Evolutionary conservation across 2,113 vertebrate genomes (phyloP).

Genomic region (Ancistrus triradiatus): DNA sequence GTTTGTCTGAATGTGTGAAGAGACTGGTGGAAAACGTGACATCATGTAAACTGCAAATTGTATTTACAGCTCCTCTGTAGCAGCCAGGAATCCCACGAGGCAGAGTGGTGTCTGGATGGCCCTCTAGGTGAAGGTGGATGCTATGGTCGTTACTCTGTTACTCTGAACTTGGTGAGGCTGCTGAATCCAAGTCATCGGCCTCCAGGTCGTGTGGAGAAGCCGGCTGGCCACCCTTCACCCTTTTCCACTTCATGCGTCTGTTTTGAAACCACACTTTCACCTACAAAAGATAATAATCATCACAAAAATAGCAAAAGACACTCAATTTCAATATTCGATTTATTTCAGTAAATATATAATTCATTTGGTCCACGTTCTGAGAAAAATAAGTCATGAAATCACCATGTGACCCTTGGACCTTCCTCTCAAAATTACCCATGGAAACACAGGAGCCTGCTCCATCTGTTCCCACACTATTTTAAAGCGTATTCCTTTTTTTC

Average conservation of each 20-base stretch:
- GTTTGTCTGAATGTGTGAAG: slow-evolving; percentile 27
- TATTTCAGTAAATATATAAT: too few relatives aligned
- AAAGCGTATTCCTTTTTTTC: slow-evolving; percentile 40
- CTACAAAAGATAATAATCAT: too few relatives aligned
- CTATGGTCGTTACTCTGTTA: slow-evolving; percentile 70
- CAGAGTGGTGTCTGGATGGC: not conserved
- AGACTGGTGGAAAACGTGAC: slow-evolving; percentile 24
- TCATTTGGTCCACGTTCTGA: too few relatives aligned
- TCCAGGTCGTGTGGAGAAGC: slow-evolving; percentile 80
- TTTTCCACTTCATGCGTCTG: slow-evolving; percentile 98
- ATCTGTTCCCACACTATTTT: slow-evolving; percentile 61
- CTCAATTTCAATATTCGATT: too few relatives aligned
- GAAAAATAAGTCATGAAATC: not conserved
- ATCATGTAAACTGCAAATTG: not conserved
- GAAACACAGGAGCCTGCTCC: slow-evolving; percentile 45
- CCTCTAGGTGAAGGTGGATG: slow-evolving; percentile 10
- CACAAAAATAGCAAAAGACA: too few relatives aligned
- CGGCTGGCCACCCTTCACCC: slow-evolving; percentile 88
- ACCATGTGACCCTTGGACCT: slow-evolving; percentile 43
- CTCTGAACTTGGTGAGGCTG: slow-evolving; percentile 86
- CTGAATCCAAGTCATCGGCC: slow-evolving; percentile 84
- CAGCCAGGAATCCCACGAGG: slow-evolving; percentile 12
- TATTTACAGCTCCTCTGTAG: slow-evolving; percentile 16
- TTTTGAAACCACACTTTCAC: slow-evolving; percentile 99
- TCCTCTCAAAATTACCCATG: slow-evolving; percentile 40